Evolutionary conservation across 2,797 vertebrate species (phyloP).

Genomic region (Oreochromis mossambicus): DNA sequence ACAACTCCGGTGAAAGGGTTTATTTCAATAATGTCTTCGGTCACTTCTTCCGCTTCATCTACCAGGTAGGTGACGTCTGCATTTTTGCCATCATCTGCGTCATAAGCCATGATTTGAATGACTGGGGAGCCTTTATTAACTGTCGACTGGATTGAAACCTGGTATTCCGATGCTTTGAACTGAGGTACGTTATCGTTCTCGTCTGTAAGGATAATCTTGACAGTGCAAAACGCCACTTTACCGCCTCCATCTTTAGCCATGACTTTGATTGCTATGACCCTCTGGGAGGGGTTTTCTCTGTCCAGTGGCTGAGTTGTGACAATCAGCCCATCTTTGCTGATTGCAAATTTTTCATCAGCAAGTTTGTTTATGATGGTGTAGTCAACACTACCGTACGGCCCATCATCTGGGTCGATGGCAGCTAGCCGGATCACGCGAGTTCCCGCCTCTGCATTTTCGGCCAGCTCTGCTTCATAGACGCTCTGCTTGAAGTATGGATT

Average conservation of each 20-base stretch:
- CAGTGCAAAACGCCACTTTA: conserved; percentile 92
- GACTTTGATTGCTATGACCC: conserved; percentile 93
- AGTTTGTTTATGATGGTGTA: conserved; percentile 98
- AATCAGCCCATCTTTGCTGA: conserved; percentile 84
- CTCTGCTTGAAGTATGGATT: conserved; percentile 88
- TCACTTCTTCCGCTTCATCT: conserved; percentile 81
- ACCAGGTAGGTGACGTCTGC: conserved; percentile 95
- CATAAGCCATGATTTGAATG: conserved; percentile 92
- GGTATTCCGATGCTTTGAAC: conserved; percentile 90
- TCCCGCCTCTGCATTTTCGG: conserved; percentile 91
- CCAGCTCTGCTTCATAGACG: conserved; percentile 91
- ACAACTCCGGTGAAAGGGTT: conserved; percentile 91
- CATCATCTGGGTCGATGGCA: conserved; percentile 90
- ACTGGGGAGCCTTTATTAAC: conserved; percentile 90
- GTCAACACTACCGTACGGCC: conserved; percentile 89
- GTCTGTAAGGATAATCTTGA: conserved; percentile 95
- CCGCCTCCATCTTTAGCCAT: conserved; percentile 97
- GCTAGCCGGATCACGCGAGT: conserved; percentile 91
- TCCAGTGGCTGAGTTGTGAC: conserved; percentile 88
- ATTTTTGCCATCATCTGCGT: conserved; percentile 94
- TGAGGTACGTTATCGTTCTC: conserved; percentile 95
- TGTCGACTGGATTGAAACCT: conserved; percentile 88
- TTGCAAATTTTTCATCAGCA: conserved; percentile 89
- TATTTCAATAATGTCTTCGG: conserved; percentile 89
- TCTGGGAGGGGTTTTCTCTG: conserved; percentile 91